Conservation (phyloP, 53 echinoderm and acorn worm genomes). For the Echinarachnius parma region DNA sequence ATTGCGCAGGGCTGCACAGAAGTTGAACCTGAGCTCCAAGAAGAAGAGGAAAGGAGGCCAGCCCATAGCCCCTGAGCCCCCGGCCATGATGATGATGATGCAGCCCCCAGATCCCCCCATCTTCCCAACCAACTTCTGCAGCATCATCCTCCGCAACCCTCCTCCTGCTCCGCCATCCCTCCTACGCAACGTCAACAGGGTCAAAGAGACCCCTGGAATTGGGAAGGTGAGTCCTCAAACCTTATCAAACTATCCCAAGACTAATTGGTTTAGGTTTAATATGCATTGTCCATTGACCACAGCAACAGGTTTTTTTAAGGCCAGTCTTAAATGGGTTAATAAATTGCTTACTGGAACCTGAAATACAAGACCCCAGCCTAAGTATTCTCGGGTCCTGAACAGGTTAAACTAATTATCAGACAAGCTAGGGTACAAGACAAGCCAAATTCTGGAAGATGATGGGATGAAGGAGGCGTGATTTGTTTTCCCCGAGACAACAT, state of each 20-base stretch:
- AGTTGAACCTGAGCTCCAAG: conserved; percentile 93
- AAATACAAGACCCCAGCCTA: no score
- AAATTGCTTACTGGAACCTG: no score
- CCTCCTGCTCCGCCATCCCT: conserved; percentile 91
- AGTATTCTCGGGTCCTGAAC: no score
- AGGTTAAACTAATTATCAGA: no score
- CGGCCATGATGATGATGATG: conserved; percentile 41
- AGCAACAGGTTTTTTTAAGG: no score
- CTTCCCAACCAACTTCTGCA: conserved; percentile 93
- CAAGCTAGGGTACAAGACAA: no score
- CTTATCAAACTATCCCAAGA: no score
- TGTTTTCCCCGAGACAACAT: no score
- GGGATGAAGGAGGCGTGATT: no score
- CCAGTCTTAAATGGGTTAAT: no score
- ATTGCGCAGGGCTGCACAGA: conserved; percentile 91
- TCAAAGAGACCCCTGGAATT: conserved; percentile 90
- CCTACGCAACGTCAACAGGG: conserved; percentile 73
- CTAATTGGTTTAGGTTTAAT: no score
- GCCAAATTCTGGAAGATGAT: no score
- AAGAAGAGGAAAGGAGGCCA: conserved; percentile 74
- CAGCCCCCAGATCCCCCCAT: conserved; percentile 74
- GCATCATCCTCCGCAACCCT: conserved; percentile 66
- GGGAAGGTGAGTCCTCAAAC: conserved; percentile 93
- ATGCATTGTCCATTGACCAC: neutral
- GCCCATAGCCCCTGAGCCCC: conserved; percentile 30